phyloP scores from a whole-genome alignment of 2,888 invertebrate species.

The Pelosia muscerda region DNA sequence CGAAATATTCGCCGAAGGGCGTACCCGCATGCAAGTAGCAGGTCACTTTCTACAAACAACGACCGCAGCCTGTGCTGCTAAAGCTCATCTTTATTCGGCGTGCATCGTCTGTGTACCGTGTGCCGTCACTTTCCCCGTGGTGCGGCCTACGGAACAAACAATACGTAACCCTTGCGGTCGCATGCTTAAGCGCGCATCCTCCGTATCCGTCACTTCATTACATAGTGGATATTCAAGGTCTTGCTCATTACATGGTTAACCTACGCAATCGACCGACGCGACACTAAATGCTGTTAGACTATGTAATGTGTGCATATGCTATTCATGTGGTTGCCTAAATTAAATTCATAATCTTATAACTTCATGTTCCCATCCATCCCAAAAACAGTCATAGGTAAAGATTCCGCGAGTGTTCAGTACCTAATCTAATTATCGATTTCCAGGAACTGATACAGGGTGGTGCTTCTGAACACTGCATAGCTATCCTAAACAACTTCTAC shows the following conservation, averaged over 20 bases:
- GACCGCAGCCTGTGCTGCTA: conserved; percentile 65
- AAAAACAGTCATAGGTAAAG: background rate
- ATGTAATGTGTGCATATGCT: conserved; percentile 1
- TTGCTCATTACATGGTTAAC: conserved; percentile 55
- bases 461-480: conserved; percentile 94
- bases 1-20: conserved; percentile 85
- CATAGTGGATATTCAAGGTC: conserved; percentile 65
- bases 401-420: background rate
- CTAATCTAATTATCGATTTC: conserved; percentile 11
- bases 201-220: conserved; percentile 65
- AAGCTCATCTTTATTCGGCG: conserved; percentile 84
- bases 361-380: no score
- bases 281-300: conserved; percentile 51
- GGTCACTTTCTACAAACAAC: conserved; percentile 82
- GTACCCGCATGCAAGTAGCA: conserved; percentile 82
- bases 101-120: conserved; percentile 63
- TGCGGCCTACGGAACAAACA: conserved; percentile 59
- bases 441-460: conserved; percentile 93
- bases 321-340: background rate
- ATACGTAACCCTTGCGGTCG: conserved; percentile 74
- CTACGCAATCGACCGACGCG: conserved; percentile 47
- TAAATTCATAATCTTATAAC: background rate
- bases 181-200: conserved; percentile 52
- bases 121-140: conserved; percentile 80
- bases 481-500: conserved; percentile 95